These are phyloP conservation scores for Trichosurus vulpecula DNA, from an alignment of 2,797 vertebrate genomes.

Conservation along the genomic window DNA sequence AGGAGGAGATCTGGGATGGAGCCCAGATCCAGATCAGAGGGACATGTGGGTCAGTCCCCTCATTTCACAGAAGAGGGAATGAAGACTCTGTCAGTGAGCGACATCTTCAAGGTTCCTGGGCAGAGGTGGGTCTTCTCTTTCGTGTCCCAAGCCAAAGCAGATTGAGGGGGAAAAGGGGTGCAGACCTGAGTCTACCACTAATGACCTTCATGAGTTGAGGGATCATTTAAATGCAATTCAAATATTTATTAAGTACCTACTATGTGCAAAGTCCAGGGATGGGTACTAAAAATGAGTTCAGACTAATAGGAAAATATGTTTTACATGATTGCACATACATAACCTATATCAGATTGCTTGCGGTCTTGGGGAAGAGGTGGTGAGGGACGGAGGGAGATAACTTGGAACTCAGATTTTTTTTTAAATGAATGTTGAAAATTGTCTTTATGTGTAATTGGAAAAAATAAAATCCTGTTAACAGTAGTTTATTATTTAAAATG, in stretches of 20 bases:
- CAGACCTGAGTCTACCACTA: not conserved
- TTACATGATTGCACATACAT: not conserved
- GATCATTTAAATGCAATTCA: not conserved
- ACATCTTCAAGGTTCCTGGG: not conserved
- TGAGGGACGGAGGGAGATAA: not conserved
- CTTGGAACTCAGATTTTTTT: not conserved
- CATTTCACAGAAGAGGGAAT: not conserved
- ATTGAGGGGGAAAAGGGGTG: rapidly evolving
- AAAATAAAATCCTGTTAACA: not conserved
- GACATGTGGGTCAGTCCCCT: no score
- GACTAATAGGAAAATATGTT: not conserved
- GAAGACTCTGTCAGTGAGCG: not conserved
- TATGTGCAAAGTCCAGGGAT: not conserved
- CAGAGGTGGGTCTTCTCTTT: not conserved
- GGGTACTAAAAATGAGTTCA: not conserved
- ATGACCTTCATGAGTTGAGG: not conserved
- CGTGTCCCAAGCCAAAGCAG: not conserved
- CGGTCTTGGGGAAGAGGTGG: not conserved
- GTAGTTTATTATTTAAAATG: not conserved
- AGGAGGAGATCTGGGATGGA: not conserved
- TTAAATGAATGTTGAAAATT: not conserved
- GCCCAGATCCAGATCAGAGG: not conserved
- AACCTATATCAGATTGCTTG: not conserved
- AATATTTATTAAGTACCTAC: not conserved
- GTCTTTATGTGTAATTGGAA: not conserved